phyloP scores from a whole-genome alignment of 1,140 invertebrate genomes.

The Zeugodacus cucurbitae region DNA sequence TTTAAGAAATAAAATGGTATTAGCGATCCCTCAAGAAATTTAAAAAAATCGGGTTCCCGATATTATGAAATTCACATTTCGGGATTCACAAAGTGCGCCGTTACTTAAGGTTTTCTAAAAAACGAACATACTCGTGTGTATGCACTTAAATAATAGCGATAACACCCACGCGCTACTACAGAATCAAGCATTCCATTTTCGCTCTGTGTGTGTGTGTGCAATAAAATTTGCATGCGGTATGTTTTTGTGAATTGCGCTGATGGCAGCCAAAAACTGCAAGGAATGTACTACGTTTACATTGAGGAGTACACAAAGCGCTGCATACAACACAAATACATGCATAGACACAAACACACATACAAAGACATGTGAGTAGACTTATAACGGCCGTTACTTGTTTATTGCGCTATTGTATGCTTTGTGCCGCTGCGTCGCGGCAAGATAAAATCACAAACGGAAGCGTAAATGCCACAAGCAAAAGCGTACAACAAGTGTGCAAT shows the following conservation, averaged over 20 bases:
- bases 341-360: neutral
- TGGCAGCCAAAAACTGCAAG: neutral
- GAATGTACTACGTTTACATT: neutral
- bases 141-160: neutral
- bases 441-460: conserved; percentile 29
- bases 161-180: neutral
- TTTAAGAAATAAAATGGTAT: no score
- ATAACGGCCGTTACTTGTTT: neutral
- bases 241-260: conserved; percentile 1
- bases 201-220: neutral
- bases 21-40: no score
- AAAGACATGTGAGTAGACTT: neutral
- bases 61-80: neutral
- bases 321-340: neutral
- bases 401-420: neutral
- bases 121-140: neutral
- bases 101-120: neutral
- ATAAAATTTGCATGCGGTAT: neutral
- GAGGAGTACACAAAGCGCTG: neutral
- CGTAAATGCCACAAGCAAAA: conserved; percentile 6
- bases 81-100: neutral
- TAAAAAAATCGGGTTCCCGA: neutral
- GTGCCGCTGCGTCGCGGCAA: neutral
- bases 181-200: neutral
- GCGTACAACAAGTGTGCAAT: conserved; percentile 21